Evolutionary conservation across 2,797 vertebrate genomes (phyloP), one percentile per base, ranked within the genome.

Genomic region (Hippopotamyrus pictus): DNA sequence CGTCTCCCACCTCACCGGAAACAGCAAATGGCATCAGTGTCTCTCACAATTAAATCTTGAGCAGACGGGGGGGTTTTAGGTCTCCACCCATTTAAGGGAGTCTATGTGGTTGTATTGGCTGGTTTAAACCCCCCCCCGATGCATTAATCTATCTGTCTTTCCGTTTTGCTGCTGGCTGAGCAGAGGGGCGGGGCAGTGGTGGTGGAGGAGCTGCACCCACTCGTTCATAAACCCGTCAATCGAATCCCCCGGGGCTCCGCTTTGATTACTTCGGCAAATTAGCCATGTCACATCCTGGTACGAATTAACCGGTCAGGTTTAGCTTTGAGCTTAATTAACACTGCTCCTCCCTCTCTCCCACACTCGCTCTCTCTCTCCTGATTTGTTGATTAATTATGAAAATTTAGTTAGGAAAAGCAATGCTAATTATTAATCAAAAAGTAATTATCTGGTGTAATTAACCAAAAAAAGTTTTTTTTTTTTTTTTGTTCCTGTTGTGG

Each of bases 301-400:
- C 96, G 97, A 97, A 98, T 99, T 99, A 98, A 98, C 97, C 96
- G 97, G 98, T 98, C 97, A 98, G 97, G 97, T 98, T 98, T 97
- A 96, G 97, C 97, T 97, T 95, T 97, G 96, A 97, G 98, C 97
- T 97, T 99, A 99, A 99, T 99, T 99, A 99, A 97, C 53, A 96
- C 96, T 97, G 95, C 96, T 95, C 94, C 94, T 96, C 76, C 88
- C 82, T 86, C 65, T 41, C 50, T 85, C 57, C 46, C 33, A 91
- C 73, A 37, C 14, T 92, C 93, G 94, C 95, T 90, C 94, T 94
- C 93, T 93, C 93, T 93, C 94, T 94, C 92, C 98, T 97, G 97
- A 99, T 98, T 97, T 97, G 97, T 98, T 98, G 98, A 99, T 99
- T 99, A 99, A 99, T 99, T 99, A 99, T 97, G 97, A 97, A 98